These are phyloP conservation scores for Siderastrea radians DNA, from an alignment of 92 coral and sea anemone species.

Conservation along the genomic window DNA sequence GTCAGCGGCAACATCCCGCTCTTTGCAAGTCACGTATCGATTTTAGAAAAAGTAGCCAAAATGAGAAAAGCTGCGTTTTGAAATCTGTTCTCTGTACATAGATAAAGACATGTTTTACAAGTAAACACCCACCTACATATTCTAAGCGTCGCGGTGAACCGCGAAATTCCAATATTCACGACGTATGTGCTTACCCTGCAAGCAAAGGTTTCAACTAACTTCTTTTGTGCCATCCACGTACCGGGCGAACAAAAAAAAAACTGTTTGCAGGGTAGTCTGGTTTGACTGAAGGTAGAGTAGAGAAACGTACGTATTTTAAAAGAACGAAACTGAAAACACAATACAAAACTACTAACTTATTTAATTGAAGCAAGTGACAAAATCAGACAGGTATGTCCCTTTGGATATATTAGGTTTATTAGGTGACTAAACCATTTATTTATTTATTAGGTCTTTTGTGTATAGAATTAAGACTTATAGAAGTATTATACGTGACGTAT, in stretches of 20 bases:
- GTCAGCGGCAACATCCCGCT: constrained; percentile 99
- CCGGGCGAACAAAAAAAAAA: no score
- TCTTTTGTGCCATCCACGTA: no score
- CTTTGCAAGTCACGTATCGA: constrained; percentile 96
- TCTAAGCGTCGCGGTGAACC: no score
- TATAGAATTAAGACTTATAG: not conserved
- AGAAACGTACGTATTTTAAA: not conserved
- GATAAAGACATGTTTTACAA: no score
- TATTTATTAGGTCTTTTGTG: not conserved
- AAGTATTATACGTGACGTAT: not conserved
- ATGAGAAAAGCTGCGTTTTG: constrained; percentile 94
- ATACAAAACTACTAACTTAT: not conserved
- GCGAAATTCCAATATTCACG: no score
- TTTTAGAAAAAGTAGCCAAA: constrained; percentile 93
- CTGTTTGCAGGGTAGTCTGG: no score
- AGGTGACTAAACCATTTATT: not conserved
- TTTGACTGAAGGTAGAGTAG: no score
- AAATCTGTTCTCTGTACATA: not conserved
- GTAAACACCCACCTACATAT: no score
- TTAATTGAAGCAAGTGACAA: not conserved
- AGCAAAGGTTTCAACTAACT: no score
- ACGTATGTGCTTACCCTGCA: no score
- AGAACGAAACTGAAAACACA: not conserved
- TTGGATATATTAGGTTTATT: no score
- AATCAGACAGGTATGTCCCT: no score